Conservation (phyloP, 2,113 vertebrate genomes). For the Cavia aperea region DNA sequence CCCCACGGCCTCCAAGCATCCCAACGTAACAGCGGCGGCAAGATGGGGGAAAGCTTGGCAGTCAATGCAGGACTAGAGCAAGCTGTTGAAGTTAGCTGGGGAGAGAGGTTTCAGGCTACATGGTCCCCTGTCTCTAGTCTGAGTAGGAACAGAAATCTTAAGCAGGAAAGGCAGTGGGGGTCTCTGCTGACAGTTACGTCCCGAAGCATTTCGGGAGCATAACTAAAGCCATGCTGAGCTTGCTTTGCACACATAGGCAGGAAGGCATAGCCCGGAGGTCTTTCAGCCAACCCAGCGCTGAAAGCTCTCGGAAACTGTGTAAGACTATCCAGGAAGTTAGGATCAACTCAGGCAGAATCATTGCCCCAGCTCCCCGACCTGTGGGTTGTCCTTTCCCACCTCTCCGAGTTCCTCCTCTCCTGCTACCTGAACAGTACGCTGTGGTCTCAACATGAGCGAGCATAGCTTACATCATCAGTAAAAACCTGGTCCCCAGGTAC, state of each 20-base stretch:
- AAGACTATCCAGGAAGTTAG: neutral
- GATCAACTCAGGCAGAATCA: neutral
- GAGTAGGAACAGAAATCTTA: neutral
- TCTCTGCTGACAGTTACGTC: neutral
- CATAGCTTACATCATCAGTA: neutral
- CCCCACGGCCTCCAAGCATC: neutral
- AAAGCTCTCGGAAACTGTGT: neutral
- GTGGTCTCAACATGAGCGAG: neutral
- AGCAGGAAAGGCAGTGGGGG: neutral
- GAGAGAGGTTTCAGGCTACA: neutral
- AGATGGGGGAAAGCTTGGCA: neutral
- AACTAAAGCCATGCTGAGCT: neutral
- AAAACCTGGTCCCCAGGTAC: neutral
- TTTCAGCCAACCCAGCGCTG: neutral
- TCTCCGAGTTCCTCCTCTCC: neutral
- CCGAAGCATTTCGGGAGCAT: neutral
- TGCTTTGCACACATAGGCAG: neutral
- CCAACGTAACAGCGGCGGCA: neutral
- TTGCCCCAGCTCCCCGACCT: neutral
- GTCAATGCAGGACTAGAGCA: neutral
- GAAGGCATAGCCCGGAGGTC: neutral
- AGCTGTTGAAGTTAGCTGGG: neutral
- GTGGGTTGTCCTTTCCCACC: neutral
- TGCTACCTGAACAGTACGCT: neutral
- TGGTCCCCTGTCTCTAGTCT: neutral